Evolutionary conservation across 2,888 invertebrate species (phyloP), one percentile per base, ranked within the genome.

Genomic region (Hirtodrosophila trivittata): DNA sequence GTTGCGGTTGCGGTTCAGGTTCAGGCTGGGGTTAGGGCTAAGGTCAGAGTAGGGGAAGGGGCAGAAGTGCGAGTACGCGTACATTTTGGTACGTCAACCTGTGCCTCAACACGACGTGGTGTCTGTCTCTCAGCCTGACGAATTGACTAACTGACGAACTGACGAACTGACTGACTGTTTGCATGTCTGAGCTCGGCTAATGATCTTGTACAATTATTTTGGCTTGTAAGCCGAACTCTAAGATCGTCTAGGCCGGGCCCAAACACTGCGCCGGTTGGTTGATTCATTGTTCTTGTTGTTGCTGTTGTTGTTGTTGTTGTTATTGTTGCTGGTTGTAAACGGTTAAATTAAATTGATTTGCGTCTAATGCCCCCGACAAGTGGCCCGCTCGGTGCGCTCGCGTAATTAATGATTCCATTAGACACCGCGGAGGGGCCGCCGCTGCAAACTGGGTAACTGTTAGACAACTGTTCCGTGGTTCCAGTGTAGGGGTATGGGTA

Each of bases 281-380:
- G 42, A 13, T 33, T 47, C 35, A 65, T 68, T 74, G 78, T 80
- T 72, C 50, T 41, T 71, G 57, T 21, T 21, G 54, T 52, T 49
- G 50, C 73, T 71, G 14, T 26, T 42, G 35, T 68, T 74, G 78
- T 80, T 72, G 43, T 37, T 71, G 57, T 68, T 74, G 78, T 80
- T 72, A 46, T 41, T 71, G 57, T 28, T 28, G 74, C 64, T 60
- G 75, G 28, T 75, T 84, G 83, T 84, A 84, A 84, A 87, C 77
- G 87, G 77, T 86, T 84, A 86, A 84, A 87, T 84, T 87, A 87
- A 84, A 84, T 84, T 84, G 83, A 84, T 84, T 84, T 84, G 83
- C 87, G 87, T 86, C 87, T 84, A 84, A 84, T 84, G 71, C 87
- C 85, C 80, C 85, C 81, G 76, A 86, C 86, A 84, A 87, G 81